These are phyloP conservation scores for Ciconia maguari DNA, from an alignment of 2,113 vertebrate species.

Conservation along the genomic window DNA sequence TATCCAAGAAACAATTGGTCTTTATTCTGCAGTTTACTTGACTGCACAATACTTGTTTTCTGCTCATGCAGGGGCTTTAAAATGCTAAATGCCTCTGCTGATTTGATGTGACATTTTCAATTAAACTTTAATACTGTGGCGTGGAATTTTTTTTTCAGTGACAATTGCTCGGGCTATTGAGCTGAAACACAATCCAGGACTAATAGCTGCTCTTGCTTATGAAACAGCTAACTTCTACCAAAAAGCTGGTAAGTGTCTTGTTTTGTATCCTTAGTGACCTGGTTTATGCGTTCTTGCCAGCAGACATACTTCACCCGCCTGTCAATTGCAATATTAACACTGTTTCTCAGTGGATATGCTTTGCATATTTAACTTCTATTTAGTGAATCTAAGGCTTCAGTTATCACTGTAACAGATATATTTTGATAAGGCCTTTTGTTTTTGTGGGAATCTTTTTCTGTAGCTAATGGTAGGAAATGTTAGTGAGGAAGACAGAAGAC, in stretches of 20 bases:
- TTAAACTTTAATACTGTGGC: neutral
- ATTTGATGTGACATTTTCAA: neutral
- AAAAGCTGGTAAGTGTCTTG: slow-evolving; percentile 84
- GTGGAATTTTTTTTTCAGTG: slow-evolving; percentile 75
- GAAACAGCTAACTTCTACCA: slow-evolving; percentile 98
- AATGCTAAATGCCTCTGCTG: neutral
- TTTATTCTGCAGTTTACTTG: neutral
- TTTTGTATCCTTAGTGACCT: slow-evolving; percentile 7
- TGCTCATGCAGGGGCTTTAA: neutral
- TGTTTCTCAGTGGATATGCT: neutral
- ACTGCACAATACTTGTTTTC: neutral
- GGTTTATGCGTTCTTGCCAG: neutral
- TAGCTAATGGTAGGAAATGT: neutral
- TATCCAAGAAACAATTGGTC: neutral
- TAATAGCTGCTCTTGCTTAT: slow-evolving; percentile 90
- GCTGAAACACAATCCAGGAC: slow-evolving; percentile 89
- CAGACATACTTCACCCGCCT: neutral
- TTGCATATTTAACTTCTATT: neutral
- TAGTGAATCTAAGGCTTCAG: neutral
- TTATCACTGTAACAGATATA: neutral
- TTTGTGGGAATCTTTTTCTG: neutral
- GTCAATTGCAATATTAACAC: neutral
- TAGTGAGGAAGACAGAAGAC: neutral
- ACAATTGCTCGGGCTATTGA: slow-evolving; percentile 98
- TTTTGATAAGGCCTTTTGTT: neutral